Evolutionary conservation across 2,113 vertebrate genomes (phyloP).

Genomic region (Nothoprocta perdicaria): DNA sequence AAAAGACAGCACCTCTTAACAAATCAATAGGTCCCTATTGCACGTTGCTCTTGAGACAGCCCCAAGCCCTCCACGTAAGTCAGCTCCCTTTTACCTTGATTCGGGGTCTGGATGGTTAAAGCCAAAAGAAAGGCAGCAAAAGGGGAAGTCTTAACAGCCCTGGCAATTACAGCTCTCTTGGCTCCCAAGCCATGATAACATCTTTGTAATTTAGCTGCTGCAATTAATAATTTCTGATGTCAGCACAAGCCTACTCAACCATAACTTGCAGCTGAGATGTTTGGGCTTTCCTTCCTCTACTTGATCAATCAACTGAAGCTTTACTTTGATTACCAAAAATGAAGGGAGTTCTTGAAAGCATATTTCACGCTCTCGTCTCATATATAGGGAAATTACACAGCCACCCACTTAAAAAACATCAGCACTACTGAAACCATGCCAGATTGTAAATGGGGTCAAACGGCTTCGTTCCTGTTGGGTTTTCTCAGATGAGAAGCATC

Average conservation of each 20-base stretch:
- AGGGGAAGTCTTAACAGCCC: constrained; percentile 5
- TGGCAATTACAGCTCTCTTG: constrained; percentile 40
- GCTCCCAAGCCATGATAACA: constrained; percentile 47
- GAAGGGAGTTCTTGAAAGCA: not conserved
- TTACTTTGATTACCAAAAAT: constrained; percentile 13
- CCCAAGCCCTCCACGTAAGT: not conserved
- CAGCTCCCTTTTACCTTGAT: constrained; percentile 3
- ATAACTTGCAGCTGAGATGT: constrained; percentile 32
- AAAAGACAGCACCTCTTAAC: not conserved
- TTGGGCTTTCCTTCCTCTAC: constrained; percentile 35
- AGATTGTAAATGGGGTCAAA: not conserved
- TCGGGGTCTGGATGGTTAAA: constrained; percentile 40
- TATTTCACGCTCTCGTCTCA: not conserved
- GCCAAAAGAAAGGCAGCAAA: constrained; percentile 3
- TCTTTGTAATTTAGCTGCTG: constrained; percentile 63
- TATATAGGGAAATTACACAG: not conserved
- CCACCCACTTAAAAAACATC: not conserved
- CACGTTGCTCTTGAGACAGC: not conserved
- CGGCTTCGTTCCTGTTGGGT: not conserved
- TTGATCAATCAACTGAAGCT: constrained; percentile 62
- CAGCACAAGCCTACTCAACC: constrained; percentile 52
- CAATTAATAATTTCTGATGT: constrained; percentile 65
- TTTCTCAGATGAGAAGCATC: not conserved
- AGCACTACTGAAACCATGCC: not conserved
- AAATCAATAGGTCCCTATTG: not conserved